A percentile compares a stretch with the other conserved stretches of the same genome.
Evolutionary conservation across 1,140 invertebrate genomes (phyloP).

Genomic region (Brachionus rubens): DNA sequence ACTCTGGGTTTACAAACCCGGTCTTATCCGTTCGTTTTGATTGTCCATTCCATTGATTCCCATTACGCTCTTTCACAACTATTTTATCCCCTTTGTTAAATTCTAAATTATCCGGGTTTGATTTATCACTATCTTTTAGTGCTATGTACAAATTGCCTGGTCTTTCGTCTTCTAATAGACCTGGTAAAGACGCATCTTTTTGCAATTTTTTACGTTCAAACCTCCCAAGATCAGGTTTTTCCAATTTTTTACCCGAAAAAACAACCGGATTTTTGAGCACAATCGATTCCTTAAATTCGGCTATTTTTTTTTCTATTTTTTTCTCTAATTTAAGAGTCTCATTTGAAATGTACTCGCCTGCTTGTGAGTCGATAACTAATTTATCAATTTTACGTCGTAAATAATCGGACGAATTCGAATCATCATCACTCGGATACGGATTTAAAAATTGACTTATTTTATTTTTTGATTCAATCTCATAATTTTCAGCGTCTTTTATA

Average conservation of each 20-base stretch:
- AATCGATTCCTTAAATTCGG: not conserved
- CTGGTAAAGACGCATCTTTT: not conserved
- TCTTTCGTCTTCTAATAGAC: no score
- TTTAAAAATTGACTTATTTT: not conserved
- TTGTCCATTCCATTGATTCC: not conserved
- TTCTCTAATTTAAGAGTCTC: not conserved
- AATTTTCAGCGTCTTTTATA: not conserved
- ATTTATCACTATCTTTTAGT: not conserved
- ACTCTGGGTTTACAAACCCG: not conserved
- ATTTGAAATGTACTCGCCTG: not conserved
- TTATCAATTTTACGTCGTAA: not conserved
- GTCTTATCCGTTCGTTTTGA: not conserved
- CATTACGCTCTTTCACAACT: not conserved
- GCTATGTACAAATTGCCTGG: not conserved
- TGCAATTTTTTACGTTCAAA: not conserved
- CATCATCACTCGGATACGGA: slow-evolving; percentile 23
- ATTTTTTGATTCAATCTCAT: not conserved
- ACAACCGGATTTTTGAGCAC: not conserved
- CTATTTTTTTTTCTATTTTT: slow-evolving; percentile 23
- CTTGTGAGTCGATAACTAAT: not conserved
- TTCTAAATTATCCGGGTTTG: not conserved
- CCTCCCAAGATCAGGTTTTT: not conserved
- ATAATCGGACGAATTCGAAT: slow-evolving; percentile 1
- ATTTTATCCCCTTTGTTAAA: not conserved
- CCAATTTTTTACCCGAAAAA: not conserved